Evolutionary conservation across 2,888 invertebrate genomes (phyloP), one percentile per base, ranked within the genome.

Genomic region (Ferrisia virgata): DNA sequence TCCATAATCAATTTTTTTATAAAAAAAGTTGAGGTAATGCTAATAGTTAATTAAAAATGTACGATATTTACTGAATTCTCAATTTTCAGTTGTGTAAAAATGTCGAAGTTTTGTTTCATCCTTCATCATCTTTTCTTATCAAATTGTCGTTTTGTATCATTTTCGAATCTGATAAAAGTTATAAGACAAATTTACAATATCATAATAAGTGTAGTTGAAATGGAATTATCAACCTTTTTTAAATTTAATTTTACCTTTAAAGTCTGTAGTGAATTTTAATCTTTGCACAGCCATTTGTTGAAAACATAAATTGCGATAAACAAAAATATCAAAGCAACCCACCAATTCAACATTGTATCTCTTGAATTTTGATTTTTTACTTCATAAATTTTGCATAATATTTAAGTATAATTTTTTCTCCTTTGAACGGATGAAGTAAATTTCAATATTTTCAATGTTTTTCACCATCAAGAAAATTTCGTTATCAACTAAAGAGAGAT

Each of bases 281-380:
- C 83, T 33, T 72, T 39, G 40, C 83, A 83, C 18, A 83, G 76
- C 83, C 83, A 83, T 76, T 83, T 83, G 31, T 83, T 83, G 47
- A 83, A 83, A 3, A 76, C 22, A 33, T 83, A 83, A 33, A 83
- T 72, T 31, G 31, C 76, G 18, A 83, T 9, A 31, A 83, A 83
- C 18, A 83, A 18, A 43, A 83, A 9, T 25, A 76, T 22, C 15
- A 83, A 43, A 25, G 28, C 43, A 9, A 72, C 18, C 83, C 83
- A 83, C 83, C 83, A 83, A n/a, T 64, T 28, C 4, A 64, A 0
- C 64, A 64, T 15, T 28, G 13, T 64, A 22, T 22, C 22, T 22
- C 13, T 18, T 58, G 5, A 28, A 64, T 28, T 64, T 18, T 58
- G 5, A 28, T 28, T 28, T 64, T 31, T 28, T 6, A 64, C 2